A percentile compares a stretch with the other conserved stretches of the same genome.
phyloP scores from a whole-genome alignment of 2,888 invertebrate genomes.

The Autographa gamma region DNA sequence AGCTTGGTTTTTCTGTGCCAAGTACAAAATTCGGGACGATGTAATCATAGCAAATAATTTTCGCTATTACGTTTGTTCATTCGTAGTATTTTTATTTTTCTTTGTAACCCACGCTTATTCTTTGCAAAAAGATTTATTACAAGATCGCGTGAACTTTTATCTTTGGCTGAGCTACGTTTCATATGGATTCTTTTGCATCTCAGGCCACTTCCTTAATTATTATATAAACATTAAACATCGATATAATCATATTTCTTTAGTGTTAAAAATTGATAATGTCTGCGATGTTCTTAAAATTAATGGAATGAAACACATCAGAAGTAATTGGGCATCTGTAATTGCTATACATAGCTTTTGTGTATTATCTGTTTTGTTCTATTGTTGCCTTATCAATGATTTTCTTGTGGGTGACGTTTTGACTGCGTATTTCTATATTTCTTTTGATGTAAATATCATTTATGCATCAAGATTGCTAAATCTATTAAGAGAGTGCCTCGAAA shows the following conservation, averaged over 20 bases:
- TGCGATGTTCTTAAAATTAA: background rate
- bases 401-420: background rate
- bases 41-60: background rate
- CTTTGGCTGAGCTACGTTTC: rapidly evolving
- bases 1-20: background rate
- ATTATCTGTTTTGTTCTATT: background rate
- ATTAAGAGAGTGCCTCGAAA: background rate
- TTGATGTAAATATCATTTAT: constrained; percentile 20
- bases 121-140: background rate
- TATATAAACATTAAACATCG: background rate
- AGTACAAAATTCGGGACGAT: background rate
- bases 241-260: background rate
- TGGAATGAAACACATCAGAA: background rate
- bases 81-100: background rate
- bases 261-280: background rate
- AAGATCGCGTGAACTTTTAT: rapidly evolving
- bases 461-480: background rate
- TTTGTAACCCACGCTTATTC: background rate
- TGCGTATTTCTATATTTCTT: background rate
- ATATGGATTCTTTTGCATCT: background rate
- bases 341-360: background rate
- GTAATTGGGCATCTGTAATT: background rate
- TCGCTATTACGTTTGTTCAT: background rate
- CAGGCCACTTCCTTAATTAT: background rate
- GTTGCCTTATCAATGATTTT: background rate